These are phyloP conservation scores for Cyphomyrus plagiostoma DNA, from an alignment of 2,113 vertebrate species.

Conservation along the genomic window DNA sequence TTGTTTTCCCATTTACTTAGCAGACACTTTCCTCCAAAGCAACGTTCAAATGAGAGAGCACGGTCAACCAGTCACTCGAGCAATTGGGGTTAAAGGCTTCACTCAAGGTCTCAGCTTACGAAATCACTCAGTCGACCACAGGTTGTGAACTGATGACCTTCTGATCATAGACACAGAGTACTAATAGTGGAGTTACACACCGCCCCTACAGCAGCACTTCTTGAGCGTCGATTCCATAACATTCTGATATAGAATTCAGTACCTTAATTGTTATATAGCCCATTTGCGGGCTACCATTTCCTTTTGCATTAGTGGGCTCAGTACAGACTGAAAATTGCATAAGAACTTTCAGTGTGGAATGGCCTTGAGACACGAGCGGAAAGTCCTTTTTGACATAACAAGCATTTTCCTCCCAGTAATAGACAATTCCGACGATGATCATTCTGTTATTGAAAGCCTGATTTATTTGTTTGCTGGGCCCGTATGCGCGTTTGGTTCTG, in stretches of 20 bases:
- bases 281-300: neutral
- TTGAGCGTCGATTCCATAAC: neutral
- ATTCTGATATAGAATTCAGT: neutral
- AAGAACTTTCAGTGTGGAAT: neutral
- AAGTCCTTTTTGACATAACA: neutral
- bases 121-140: neutral
- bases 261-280: neutral
- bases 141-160: neutral
- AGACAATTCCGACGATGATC: neutral
- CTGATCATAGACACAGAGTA: neutral
- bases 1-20: neutral
- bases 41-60: neutral
- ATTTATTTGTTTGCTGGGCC: constrained; percentile 16
- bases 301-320: neutral
- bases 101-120: neutral
- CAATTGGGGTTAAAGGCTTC: neutral
- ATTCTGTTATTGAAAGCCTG: constrained; percentile 13
- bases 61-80: neutral
- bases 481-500: constrained; percentile 10
- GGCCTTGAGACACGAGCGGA: neutral
- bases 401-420: constrained; percentile 3
- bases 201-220: neutral
- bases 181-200: neutral
- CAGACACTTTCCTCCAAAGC: neutral
- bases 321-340: neutral